phyloP scores from a whole-genome alignment of 2,113 vertebrate species.

The Columba janthina region DNA sequence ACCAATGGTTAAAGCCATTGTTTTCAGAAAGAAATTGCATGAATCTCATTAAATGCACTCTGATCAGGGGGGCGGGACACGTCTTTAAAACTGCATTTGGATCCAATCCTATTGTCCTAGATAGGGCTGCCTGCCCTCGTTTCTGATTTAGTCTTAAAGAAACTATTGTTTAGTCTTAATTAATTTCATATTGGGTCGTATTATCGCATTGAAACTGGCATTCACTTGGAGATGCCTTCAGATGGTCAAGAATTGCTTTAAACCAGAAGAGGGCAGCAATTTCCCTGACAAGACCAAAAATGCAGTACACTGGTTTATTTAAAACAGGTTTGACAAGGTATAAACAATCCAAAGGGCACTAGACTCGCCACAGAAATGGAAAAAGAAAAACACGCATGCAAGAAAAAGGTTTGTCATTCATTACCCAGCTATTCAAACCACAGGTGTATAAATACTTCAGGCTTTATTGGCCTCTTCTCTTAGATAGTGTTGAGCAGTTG shows the following conservation, averaged over 20 bases:
- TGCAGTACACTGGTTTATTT: not conserved
- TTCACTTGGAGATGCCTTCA: not conserved
- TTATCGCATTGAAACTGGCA: constrained; percentile 22
- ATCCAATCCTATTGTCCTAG: constrained; percentile 30
- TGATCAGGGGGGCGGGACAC: constrained; percentile 36
- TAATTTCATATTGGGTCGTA: constrained; percentile 34
- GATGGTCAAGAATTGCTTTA: not conserved
- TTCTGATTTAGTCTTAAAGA: constrained; percentile 55
- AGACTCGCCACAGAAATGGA: not conserved
- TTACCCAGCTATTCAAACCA: constrained; percentile 39
- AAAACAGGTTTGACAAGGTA: constrained; percentile 63
- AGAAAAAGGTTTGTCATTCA: constrained; percentile 34
- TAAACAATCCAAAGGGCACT: constrained; percentile 38
- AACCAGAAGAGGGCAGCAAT: constrained; percentile 78
- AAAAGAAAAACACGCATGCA: not conserved
- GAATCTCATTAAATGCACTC: constrained; percentile 45
- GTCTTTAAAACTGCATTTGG: constrained; percentile 30
- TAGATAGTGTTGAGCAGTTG: not conserved
- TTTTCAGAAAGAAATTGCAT: constrained; percentile 32
- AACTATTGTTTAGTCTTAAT: constrained; percentile 56
- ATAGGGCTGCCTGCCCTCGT: constrained; percentile 5
- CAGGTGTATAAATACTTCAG: constrained; percentile 51
- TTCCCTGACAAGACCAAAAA: constrained; percentile 63
- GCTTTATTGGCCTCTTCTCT: not conserved
- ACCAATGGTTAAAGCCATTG: constrained; percentile 22